A percentile compares a stretch with the other conserved stretches of the same genome.
Conservation (phyloP, 2,888 invertebrate genomes). For the Operophtera brumata region DNA sequence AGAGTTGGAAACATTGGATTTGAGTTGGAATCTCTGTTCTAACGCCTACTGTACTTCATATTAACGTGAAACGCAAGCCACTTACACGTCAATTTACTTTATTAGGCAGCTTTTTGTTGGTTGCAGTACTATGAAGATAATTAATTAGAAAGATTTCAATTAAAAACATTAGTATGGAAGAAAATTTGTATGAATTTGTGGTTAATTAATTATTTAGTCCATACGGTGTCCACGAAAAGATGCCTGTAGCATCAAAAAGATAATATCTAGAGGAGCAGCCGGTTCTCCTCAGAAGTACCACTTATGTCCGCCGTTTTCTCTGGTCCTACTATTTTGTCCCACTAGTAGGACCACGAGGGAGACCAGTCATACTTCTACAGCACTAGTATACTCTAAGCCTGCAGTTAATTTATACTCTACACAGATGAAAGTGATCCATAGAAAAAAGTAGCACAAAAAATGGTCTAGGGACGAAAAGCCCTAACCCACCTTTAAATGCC, state of each 20-base stretch:
- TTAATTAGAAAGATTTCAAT: not conserved
- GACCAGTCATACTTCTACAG: too few species aligned
- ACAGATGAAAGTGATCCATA: conserved; percentile 45
- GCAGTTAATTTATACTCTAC: conserved; percentile 58
- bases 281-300: too few species aligned
- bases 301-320: too few species aligned
- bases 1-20: conserved; percentile 19
- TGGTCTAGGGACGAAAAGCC: too few species aligned
- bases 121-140: conserved; percentile 1
- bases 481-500: conserved; percentile 58
- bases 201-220: too few species aligned
- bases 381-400: too few species aligned
- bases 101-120: conserved; percentile 19
- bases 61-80: conserved; percentile 32
- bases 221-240: too few species aligned
- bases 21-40: conserved; percentile 41
- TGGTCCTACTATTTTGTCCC: too few species aligned
- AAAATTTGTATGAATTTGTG: too few species aligned
- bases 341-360: not conserved
- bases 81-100: conserved; percentile 38
- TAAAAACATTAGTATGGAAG: not conserved
- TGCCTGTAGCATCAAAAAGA: too few species aligned
- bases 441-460: too few species aligned
- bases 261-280: too few species aligned
- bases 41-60: conserved; percentile 34